Base-by-base conservation (phyloP, 2,888 invertebrate species). In the Heliconius charithonia region DNA sequence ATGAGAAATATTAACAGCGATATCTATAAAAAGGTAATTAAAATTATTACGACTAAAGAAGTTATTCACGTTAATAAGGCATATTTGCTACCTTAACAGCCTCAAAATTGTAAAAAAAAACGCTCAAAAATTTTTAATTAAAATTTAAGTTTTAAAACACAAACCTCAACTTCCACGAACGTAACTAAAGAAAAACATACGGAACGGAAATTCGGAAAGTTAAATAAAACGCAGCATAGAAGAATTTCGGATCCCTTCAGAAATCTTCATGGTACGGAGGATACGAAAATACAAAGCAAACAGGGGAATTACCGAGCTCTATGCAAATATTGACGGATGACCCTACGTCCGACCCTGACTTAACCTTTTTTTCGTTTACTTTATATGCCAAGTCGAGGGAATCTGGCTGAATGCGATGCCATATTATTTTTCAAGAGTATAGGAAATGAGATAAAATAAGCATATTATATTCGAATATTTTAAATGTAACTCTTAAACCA, bases 241-340 rank as follows among this genome's bases (percentile, higher is more conserved):
- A 32, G 72, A 32, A 56, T 59, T 59, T n/a, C 1, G n/a, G 45
- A 74, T 62, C 37, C 76, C 79, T 79, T 77, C 75, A 78, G 79
- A 82, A 80, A 82, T 83, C 82, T 83, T 82, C 78, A 79, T 79
- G 81, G 81, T 65, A 75, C 77, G 81, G 12, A 81, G 76, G 80
- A 82, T 82, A 72, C 81, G 81, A 84, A 84, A 85, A 85, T 87
- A 87, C 85, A 87, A 87, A 86, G 86, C 85, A 87, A 89, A 88
- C 87, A 85, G 83, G 83, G 84, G 87, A 88, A 89, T 89, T 88
- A 86, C 87, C 85, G 83, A 83, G 84, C 85, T 86, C 85, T 84
- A 87, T 87, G 87, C 87, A 89, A 90, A 90, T 90, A 90, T 90
- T 89, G 85, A 88, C 85, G 84, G 86, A 85, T 86, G 86, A 83